Conservation (phyloP, 2,888 invertebrate genomes). For the Meandrusa payeni region DNA sequence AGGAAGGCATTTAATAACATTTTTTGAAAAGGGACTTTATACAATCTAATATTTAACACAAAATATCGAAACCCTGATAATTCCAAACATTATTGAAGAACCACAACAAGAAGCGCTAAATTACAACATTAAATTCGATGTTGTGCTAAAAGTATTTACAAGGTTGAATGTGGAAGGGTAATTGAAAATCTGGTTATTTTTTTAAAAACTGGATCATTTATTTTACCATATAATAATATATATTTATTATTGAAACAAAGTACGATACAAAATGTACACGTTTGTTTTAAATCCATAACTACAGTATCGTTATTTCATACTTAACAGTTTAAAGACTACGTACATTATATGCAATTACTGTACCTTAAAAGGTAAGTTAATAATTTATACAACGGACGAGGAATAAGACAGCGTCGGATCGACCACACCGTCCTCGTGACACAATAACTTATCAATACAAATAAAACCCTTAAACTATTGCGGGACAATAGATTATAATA, state of each 20-base stretch:
- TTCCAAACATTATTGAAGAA: constrained; percentile 71
- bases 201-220: constrained; percentile 84
- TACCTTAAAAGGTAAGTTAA: constrained; percentile 68
- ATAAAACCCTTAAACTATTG: constrained; percentile 56
- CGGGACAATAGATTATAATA: constrained; percentile 59
- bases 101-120: constrained; percentile 69
- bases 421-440: constrained; percentile 40
- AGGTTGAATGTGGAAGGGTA: constrained; percentile 26
- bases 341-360: constrained; percentile 78
- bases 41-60: constrained; percentile 59
- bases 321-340: constrained; percentile 80
- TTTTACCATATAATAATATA: constrained; percentile 86
- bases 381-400: constrained; percentile 77
- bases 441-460: constrained; percentile 42
- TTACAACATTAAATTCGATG: constrained; percentile 78
- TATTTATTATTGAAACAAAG: constrained; percentile 86
- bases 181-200: constrained; percentile 70
- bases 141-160: constrained; percentile 57
- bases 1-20: constrained; percentile 46
- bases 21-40: constrained; percentile 38
- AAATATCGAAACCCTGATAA: constrained; percentile 77
- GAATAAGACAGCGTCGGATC: constrained; percentile 43
- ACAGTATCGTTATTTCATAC: constrained; percentile 76
- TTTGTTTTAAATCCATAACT: constrained; percentile 77
- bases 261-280: constrained; percentile 89